Evolutionary conservation across 2,888 invertebrate species (phyloP).

Genomic region (Platycnemis pennipes): DNA sequence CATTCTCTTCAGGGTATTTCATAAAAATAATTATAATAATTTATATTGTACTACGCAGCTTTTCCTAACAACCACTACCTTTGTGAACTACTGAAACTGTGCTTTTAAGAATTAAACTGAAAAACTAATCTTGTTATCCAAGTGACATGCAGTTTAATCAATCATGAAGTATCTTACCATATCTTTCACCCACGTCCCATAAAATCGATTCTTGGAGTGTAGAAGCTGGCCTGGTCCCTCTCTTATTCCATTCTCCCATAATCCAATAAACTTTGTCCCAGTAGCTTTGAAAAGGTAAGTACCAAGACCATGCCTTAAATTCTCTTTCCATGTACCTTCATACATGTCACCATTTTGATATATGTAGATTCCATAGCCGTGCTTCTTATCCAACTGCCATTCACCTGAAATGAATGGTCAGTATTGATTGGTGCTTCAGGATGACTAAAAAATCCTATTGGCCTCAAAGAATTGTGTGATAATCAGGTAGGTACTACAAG

Average conservation of each 20-base stretch:
- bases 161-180: slow-evolving; percentile 76
- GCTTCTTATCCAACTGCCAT: slow-evolving; percentile 86
- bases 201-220: slow-evolving; percentile 84
- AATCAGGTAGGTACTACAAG: too few relatives aligned
- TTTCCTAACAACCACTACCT: not conserved
- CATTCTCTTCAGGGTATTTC: too few relatives aligned
- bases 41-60: not conserved
- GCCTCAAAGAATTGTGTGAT: too few relatives aligned
- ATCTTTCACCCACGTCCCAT: slow-evolving; percentile 87
- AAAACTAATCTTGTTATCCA: not conserved
- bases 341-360: slow-evolving; percentile 90
- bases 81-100: not conserved
- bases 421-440: too few relatives aligned
- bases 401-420: slow-evolving; percentile 72
- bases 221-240: slow-evolving; percentile 88
- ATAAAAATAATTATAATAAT: not conserved
- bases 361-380: slow-evolving; percentile 88
- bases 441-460: too few relatives aligned
- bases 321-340: slow-evolving; percentile 89
- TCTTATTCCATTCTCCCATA: slow-evolving; percentile 88
- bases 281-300: slow-evolving; percentile 85
- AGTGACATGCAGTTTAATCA: not conserved
- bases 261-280: slow-evolving; percentile 85
- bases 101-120: not conserved
- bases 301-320: slow-evolving; percentile 88